Percentiles rank a stretch among this genome's conserved stretches.
phyloP scores from a whole-genome alignment of 2,888 invertebrate species.

The Hyles lineata region DNA sequence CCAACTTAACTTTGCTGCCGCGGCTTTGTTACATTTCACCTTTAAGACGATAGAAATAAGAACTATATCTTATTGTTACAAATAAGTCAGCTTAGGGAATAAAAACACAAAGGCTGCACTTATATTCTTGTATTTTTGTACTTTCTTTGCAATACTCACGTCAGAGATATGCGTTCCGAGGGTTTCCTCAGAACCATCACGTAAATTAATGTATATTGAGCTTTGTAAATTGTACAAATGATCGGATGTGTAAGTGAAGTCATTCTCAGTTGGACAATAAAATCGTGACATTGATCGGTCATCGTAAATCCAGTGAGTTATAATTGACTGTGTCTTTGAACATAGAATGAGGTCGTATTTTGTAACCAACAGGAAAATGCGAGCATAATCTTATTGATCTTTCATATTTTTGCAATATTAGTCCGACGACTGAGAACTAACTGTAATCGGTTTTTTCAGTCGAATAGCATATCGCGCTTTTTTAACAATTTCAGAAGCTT shows the following conservation, averaged over 20 bases:
- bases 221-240: conserved; percentile 60
- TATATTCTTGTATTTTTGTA: conserved; percentile 34
- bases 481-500: too few relatives aligned
- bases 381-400: neutral
- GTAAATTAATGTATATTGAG: conserved; percentile 74
- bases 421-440: neutral
- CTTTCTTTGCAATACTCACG: conserved; percentile 58
- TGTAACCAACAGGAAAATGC: neutral
- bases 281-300: conserved; percentile 51
- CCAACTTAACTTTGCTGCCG: conserved; percentile 53
- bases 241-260: conserved; percentile 52
- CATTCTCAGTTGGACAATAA: conserved; percentile 56
- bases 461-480: too few relatives aligned
- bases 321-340: neutral
- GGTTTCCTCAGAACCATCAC: conserved; percentile 68
- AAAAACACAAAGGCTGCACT: conserved; percentile 3
- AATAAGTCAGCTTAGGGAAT: neutral
- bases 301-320: conserved; percentile 6
- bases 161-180: conserved; percentile 62
- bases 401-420: conserved; percentile 3
- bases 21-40: conserved; percentile 38
- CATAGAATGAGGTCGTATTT: neutral
- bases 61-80: conserved; percentile 36
- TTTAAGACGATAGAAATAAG: conserved; percentile 44
- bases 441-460: neutral